A percentile compares a stretch with the other conserved stretches of the same genome.
These are phyloP conservation scores for Spicauda simplicius DNA, from an alignment of 2,888 invertebrate species.

Conservation along the genomic window DNA sequence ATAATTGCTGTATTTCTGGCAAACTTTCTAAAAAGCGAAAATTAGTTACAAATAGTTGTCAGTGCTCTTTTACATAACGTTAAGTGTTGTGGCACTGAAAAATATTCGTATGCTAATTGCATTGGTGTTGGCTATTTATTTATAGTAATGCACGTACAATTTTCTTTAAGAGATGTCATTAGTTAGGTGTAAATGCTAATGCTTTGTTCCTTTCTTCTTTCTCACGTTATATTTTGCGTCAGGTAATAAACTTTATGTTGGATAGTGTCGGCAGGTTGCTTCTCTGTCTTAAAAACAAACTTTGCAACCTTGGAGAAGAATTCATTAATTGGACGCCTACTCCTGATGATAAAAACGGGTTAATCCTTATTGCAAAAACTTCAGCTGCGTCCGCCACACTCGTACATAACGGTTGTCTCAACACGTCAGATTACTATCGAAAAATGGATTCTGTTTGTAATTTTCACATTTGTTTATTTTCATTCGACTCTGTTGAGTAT, in stretches of 20 bases:
- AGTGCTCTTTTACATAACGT: background rate
- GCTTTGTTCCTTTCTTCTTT: no score
- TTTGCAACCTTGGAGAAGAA: background rate
- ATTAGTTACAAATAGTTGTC: background rate
- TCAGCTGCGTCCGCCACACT: background rate
- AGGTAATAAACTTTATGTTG: background rate
- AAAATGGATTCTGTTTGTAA: background rate
- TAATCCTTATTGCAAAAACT: constrained; percentile 2
- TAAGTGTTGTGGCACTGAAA: background rate
- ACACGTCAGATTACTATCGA: background rate
- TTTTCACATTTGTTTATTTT: background rate
- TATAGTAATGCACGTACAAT: background rate
- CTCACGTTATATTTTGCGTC: background rate
- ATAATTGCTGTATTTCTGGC: background rate
- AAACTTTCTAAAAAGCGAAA: background rate
- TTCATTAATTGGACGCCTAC: background rate
- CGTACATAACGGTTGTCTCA: constrained; percentile 1
- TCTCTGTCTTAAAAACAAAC: background rate
- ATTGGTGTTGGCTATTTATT: background rate
- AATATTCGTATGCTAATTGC: background rate
- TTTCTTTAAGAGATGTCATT: background rate
- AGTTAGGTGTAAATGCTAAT: background rate
- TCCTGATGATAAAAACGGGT: background rate
- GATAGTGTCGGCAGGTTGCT: background rate
- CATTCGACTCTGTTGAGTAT: background rate